These are phyloP conservation scores for Apocheima hispidaria DNA, from an alignment of 2,888 invertebrate species.

Conservation along the genomic window DNA sequence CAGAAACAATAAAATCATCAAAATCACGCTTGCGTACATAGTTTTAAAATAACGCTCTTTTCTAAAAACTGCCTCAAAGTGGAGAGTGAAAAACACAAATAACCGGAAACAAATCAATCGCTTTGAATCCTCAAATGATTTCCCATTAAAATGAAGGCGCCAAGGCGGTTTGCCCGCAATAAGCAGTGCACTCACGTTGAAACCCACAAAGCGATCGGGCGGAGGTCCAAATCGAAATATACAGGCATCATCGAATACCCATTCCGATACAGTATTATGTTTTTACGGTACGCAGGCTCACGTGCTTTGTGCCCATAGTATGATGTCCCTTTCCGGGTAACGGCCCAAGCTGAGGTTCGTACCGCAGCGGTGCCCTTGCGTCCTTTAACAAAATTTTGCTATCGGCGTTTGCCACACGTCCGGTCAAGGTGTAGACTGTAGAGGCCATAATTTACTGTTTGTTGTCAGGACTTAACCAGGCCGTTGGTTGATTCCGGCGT, in stretches of 20 bases:
- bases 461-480: too few species aligned
- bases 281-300: constrained; percentile 17
- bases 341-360: too few species aligned
- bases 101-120: constrained; percentile 30
- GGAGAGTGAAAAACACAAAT: constrained; percentile 30
- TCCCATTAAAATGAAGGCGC: constrained; percentile 34
- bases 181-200: constrained; percentile 57
- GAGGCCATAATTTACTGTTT: too few species aligned
- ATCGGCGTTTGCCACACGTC: too few species aligned
- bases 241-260: constrained; percentile 72
- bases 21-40: background rate
- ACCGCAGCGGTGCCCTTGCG: too few species aligned
- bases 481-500: too few species aligned
- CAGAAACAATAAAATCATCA: background rate
- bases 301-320: background rate
- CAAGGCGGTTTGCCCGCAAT: constrained; percentile 46
- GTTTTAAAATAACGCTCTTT: background rate
- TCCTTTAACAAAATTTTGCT: too few species aligned
- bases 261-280: constrained; percentile 48
- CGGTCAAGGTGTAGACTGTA: too few species aligned
- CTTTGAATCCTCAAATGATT: constrained; percentile 31
- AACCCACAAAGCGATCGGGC: constrained; percentile 57
- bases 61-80: constrained; percentile 12
- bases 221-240: constrained; percentile 62
- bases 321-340: too few species aligned